phyloP scores from a whole-genome alignment of 2,888 invertebrate genomes.

The Brenthis ino region DNA sequence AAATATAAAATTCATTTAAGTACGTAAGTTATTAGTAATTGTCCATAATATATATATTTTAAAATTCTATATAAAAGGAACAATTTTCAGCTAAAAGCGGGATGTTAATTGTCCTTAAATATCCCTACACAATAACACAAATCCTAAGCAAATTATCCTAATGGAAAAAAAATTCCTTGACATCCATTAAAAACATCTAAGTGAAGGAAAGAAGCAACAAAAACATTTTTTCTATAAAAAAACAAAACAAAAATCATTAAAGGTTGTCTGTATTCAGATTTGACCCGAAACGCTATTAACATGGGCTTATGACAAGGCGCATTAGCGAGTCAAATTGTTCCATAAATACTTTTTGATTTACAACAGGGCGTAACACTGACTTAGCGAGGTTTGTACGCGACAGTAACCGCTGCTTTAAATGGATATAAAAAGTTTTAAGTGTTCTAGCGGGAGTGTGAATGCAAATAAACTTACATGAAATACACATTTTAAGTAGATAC shows the following conservation, averaged over 20 bases:
- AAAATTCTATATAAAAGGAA: no score
- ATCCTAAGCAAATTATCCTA: no score
- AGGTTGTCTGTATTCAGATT: conserved; percentile 22
- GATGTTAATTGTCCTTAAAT: no score
- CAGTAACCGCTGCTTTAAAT: conserved; percentile 28
- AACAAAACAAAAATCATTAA: conserved; percentile 25
- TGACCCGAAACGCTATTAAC: conserved; percentile 27
- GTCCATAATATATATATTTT: no score
- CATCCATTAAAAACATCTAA: not conserved
- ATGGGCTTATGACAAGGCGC: conserved; percentile 30
- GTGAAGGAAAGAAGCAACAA: not conserved
- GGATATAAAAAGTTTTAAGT: conserved; percentile 33
- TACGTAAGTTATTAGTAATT: no score
- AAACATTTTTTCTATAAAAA: not conserved
- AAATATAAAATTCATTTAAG: no score
- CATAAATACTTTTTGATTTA: conserved; percentile 63
- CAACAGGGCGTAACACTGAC: conserved; percentile 32
- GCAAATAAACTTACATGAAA: conserved; percentile 22
- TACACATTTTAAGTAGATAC: not conserved
- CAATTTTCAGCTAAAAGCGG: no score
- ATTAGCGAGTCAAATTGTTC: conserved; percentile 52
- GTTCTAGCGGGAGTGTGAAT: conserved; percentile 23
- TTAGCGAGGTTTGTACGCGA: conserved; percentile 29
- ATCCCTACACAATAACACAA: no score
- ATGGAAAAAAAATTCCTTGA: not conserved